Conservation (phyloP, 2,113 vertebrate genomes). For the Cottus gobio region DNA sequence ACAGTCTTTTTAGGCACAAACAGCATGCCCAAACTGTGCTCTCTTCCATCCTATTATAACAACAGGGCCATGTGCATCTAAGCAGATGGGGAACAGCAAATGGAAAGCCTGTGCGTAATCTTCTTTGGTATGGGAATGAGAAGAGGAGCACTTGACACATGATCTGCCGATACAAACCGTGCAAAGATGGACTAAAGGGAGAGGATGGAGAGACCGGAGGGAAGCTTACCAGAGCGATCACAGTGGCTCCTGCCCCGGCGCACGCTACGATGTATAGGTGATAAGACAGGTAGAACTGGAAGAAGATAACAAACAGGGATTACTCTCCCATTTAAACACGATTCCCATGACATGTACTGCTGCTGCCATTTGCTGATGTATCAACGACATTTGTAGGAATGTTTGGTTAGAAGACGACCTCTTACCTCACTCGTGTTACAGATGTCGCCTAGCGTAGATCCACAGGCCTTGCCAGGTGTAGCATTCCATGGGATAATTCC, state of each 20-base stretch:
- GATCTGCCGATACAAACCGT: slow-evolving; percentile 60
- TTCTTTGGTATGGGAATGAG: slow-evolving; percentile 55
- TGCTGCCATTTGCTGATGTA: not conserved
- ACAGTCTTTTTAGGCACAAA: not conserved
- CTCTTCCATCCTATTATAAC: slow-evolving; percentile 13
- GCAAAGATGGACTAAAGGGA: slow-evolving; percentile 57
- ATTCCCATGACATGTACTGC: not conserved
- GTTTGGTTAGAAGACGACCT: not conserved
- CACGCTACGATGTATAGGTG: slow-evolving; percentile 99
- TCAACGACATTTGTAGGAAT: not conserved
- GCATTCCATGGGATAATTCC: slow-evolving; percentile 98
- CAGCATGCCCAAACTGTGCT: slow-evolving; percentile 4
- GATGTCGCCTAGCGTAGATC: slow-evolving; percentile 88
- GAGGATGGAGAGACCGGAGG: slow-evolving; percentile 20
- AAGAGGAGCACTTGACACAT: slow-evolving; percentile 53
- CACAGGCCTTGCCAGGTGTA: slow-evolving; percentile 93
- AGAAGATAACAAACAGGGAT: not conserved
- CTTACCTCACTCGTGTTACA: slow-evolving; percentile 94
- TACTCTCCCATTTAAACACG: not conserved
- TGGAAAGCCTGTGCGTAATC: slow-evolving; percentile 53
- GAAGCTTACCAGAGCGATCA: slow-evolving; percentile 96
- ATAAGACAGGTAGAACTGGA: slow-evolving; percentile 98
- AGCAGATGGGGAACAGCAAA: slow-evolving; percentile 70
- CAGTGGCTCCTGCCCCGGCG: slow-evolving; percentile 96
- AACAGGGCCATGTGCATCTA: slow-evolving; percentile 53